A percentile compares a stretch with the other conserved stretches of the same genome.
Evolutionary conservation across 2,888 invertebrate genomes (phyloP).

Genomic region (Zhengitettix transpicula): DNA sequence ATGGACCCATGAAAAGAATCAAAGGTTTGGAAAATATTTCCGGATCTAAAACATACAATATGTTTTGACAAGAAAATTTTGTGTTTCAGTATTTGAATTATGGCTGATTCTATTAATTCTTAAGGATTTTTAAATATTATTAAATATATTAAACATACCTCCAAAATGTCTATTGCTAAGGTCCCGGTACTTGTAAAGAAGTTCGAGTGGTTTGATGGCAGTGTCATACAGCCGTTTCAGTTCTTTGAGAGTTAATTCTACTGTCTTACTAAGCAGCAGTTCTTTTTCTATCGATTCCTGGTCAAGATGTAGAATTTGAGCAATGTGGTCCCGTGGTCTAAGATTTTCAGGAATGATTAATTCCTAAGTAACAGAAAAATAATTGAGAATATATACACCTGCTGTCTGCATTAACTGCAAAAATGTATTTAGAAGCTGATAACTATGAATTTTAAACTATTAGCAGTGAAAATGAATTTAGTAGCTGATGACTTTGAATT

Average conservation of each 20-base stretch:
- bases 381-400: too few species aligned
- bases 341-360: conserved; percentile 59
- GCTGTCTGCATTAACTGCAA: too few species aligned
- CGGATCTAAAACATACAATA: conserved; percentile 40
- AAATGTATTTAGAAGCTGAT: too few species aligned
- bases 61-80: too few species aligned
- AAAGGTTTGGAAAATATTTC: conserved; percentile 90
- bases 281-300: conserved; percentile 53
- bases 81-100: too few species aligned
- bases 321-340: conserved; percentile 63
- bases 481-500: too few species aligned
- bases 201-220: conserved; percentile 79
- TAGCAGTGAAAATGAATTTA: too few species aligned
- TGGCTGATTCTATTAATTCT: too few species aligned
- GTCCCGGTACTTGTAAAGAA: conserved; percentile 80
- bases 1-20: conserved; percentile 86
- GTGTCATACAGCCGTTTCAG: conserved; percentile 70
- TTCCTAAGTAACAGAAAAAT: conserved; percentile 32
- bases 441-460: too few species aligned
- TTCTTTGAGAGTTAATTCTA: conserved; percentile 64
- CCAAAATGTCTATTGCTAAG: conserved; percentile 82
- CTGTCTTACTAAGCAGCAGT: conserved; percentile 50
- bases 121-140: too few species aligned
- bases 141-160: conserved; percentile 23
- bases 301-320: conserved; percentile 61